Percentiles rank a stretch among this genome's conserved stretches.
Conservation (phyloP, 2,113 vertebrate species). For the Lontra canadensis region DNA sequence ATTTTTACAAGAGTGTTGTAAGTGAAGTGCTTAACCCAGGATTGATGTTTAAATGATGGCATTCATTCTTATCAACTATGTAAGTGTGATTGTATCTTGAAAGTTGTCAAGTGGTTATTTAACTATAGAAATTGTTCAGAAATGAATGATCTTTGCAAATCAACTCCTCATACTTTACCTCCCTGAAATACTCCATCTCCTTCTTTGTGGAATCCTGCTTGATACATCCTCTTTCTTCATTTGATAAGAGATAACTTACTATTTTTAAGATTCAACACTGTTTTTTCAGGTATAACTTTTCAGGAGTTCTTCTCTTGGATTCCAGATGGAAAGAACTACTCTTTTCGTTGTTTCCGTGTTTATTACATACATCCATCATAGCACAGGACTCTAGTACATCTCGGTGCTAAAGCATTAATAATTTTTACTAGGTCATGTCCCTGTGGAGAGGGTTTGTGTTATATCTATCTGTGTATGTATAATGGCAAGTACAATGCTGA, state of each 20-base stretch:
- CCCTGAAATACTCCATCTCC: not conserved
- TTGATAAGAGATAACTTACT: not conserved
- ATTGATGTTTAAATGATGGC: not conserved
- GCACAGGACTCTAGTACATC: not conserved
- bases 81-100: not conserved
- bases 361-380: not conserved
- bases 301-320: not conserved
- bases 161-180: not conserved
- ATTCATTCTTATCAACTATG: not conserved
- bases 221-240: not conserved
- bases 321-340: not conserved
- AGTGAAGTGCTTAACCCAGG: not conserved
- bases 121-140: not conserved
- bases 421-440: not conserved
- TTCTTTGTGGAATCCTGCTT: not conserved
- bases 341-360: not conserved
- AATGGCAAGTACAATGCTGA: not conserved
- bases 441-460: not conserved
- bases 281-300: not conserved
- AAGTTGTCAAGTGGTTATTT: not conserved
- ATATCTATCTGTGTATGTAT: not conserved
- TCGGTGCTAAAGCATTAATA: not conserved
- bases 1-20: not conserved
- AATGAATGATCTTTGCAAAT: slow-evolving; percentile 10
- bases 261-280: not conserved